Percentiles rank a stretch among this genome's conserved stretches.
Conservation (phyloP, 2,113 vertebrate genomes). For the Apodemus speciosus region DNA sequence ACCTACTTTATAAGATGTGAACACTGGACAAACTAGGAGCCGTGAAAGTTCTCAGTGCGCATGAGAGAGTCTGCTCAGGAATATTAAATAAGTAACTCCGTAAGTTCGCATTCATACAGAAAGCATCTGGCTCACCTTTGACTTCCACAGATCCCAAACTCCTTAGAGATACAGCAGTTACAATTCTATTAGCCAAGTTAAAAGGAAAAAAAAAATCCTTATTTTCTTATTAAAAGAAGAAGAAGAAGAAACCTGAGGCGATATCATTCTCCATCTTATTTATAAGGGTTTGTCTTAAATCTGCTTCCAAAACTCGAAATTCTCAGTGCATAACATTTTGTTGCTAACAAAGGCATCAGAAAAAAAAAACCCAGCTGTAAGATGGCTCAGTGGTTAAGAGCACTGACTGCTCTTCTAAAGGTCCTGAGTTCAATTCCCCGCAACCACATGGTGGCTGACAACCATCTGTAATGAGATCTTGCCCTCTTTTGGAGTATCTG, state of each 20-base stretch:
- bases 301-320: constrained; percentile 56
- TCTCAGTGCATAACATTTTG: constrained; percentile 38
- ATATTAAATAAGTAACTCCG: constrained; percentile 10
- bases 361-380: too few species aligned
- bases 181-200: not conserved
- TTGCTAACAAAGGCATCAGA: constrained; percentile 40
- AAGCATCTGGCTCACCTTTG: not conserved
- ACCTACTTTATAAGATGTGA: not conserved
- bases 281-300: constrained; percentile 41
- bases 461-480: too few species aligned
- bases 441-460: too few species aligned
- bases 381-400: too few species aligned
- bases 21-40: not conserved
- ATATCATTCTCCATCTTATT: constrained; percentile 32
- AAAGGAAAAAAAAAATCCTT: not conserved
- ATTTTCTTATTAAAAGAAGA: not conserved
- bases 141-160: not conserved
- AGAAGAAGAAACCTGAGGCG: not conserved
- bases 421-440: too few species aligned
- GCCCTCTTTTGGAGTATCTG: too few species aligned
- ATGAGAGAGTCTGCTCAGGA: not conserved
- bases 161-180: not conserved
- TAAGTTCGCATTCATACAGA: not conserved
- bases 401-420: too few species aligned
- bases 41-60: not conserved